phyloP scores from a whole-genome alignment of 2,113 vertebrate genomes.

The Cynocephalus volans region DNA sequence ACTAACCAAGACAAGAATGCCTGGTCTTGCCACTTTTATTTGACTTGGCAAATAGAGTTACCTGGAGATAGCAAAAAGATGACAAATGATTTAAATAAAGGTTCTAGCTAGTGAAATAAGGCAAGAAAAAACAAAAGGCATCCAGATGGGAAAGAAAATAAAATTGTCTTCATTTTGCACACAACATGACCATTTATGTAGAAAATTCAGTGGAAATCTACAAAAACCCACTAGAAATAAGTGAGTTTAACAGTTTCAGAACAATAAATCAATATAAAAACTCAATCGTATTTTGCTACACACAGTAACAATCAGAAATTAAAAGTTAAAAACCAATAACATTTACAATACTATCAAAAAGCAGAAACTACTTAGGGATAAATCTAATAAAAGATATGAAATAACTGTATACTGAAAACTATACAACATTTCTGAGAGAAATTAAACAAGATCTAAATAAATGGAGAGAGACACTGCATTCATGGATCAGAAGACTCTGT shows the following conservation, averaged over 20 bases:
- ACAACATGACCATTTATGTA: background rate
- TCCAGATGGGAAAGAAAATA: background rate
- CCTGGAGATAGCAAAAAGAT: too few species aligned
- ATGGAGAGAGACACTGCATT: background rate
- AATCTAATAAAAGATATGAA: background rate
- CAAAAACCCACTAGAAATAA: background rate
- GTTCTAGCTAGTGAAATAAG: background rate
- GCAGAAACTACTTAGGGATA: background rate
- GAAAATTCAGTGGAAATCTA: background rate
- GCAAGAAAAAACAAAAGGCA: background rate
- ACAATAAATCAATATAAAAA: background rate
- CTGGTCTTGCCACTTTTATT: background rate
- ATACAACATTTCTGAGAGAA: background rate
- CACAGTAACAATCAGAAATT: background rate
- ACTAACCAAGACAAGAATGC: background rate
- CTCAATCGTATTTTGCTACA: background rate
- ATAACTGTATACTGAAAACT: background rate
- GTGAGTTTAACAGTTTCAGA: background rate
- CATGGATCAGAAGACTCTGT: background rate
- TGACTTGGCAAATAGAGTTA: background rate
- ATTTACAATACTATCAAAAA: background rate
- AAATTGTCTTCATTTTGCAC: background rate
- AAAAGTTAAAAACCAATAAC: background rate
- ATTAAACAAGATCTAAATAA: background rate
- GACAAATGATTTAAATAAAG: too few species aligned